Evolutionary conservation across 1,140 invertebrate species (phyloP).

Genomic region (Drosophila ambigua): DNA sequence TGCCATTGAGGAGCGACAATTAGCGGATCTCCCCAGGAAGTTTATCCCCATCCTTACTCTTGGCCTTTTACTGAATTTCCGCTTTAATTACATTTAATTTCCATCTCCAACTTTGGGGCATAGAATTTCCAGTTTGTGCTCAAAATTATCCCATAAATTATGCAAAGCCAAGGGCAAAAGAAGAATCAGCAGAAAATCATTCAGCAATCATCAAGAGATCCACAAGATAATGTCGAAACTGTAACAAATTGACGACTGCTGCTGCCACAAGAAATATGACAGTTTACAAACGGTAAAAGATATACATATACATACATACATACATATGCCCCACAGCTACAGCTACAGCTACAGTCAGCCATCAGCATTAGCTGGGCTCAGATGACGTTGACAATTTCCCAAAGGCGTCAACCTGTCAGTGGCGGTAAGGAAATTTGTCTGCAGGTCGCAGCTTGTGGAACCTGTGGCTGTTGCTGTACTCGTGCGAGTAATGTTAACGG

Average conservation of each 20-base stretch:
- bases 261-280: slow-evolving; percentile 54
- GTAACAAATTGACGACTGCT: slow-evolving; percentile 66
- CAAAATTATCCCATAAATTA: slow-evolving; percentile 52
- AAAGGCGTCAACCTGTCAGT: slow-evolving; percentile 54
- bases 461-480: neutral
- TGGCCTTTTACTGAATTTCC: too few relatives aligned
- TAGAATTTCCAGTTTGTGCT: slow-evolving; percentile 18
- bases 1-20: neutral
- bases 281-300: slow-evolving; percentile 68
- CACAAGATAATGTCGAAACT: slow-evolving; percentile 69
- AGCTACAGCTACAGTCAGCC: slow-evolving; percentile 12
- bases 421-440: slow-evolving; percentile 33
- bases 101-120: slow-evolving; percentile 6
- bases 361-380: slow-evolving; percentile 48
- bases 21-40: neutral
- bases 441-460: neutral
- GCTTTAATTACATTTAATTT: slow-evolving; percentile 6
- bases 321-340: slow-evolving; percentile 36
- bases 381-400: slow-evolving; percentile 66
- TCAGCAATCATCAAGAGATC: slow-evolving; percentile 55
- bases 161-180: slow-evolving; percentile 17
- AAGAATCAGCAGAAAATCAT: slow-evolving; percentile 24
- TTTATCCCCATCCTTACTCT: neutral
- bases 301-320: slow-evolving; percentile 1
- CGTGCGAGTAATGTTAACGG: slow-evolving; percentile 37